Evolutionary conservation across 2,888 invertebrate genomes (phyloP), one percentile per base, ranked within the genome.

Genomic region (Ferrisia virgata): DNA sequence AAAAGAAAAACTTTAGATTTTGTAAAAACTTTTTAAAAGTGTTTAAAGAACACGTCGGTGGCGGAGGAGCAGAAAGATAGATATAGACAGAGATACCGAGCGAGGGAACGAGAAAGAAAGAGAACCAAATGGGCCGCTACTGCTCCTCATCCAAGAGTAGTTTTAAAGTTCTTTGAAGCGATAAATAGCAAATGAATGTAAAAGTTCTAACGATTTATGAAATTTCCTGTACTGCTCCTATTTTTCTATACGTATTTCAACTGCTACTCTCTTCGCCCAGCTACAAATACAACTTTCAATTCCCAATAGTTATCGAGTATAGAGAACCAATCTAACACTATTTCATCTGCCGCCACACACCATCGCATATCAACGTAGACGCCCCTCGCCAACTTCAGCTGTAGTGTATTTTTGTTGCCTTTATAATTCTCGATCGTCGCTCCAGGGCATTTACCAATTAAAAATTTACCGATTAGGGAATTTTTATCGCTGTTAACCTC

Each of bases 111-210:
- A 18, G 18, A 47, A n/a, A 18, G 18, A 36, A 8, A 3, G 4
- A 6, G 36, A 8, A 6, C 4, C 36, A 36, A 36, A 36, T 36
- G 8, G 36, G 36, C 47, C 18, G 47, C 47, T 47, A 47, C 47
- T 18, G 0, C 15, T 47, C 47, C 47, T n/a, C 47, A 1, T 47
- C 47, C 5, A 0, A 3, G 33, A 72, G 6, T 43, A 79, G 47
- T 81, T 81, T 81, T 81, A 33, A 53, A 81, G 53, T 81, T 81
- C 81, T 43, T 33, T 53, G 81, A 81, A 81, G 81, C 81, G 81
- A 53, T 33, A 81, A 81, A 81, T 53, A 53, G 81, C 81, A 58
- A 81, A 81, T 53, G 81, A 81, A 81, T 81, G 47, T 81, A 81
- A 81, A 33, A 53, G 53, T 81, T 81, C 53, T 33, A 53, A 81